phyloP scores from a whole-genome alignment of 2,797 vertebrate species.

The Sebastes trivittatus region DNA sequence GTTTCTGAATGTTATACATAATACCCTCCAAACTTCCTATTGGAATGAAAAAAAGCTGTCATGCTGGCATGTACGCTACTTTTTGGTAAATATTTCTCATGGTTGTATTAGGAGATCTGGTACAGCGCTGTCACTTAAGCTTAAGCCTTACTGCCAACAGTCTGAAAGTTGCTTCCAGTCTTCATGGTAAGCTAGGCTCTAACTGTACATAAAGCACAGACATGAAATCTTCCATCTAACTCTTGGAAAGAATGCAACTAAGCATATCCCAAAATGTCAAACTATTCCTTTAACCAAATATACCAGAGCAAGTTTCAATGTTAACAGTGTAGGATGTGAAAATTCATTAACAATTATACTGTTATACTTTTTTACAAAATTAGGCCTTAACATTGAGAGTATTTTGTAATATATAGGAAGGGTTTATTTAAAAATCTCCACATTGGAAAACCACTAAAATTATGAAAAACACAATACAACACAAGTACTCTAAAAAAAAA shows the following conservation, averaged over 20 bases:
- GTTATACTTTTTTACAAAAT: background rate
- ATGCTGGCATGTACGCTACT: background rate
- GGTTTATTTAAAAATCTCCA: background rate
- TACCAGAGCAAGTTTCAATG: background rate
- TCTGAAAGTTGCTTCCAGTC: background rate
- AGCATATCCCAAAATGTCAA: background rate
- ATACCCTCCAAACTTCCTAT: background rate
- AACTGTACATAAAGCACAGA: background rate
- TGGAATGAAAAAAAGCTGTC: background rate
- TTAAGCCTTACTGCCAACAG: background rate
- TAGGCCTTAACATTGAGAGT: background rate
- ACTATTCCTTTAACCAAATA: background rate
- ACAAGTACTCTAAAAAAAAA: background rate
- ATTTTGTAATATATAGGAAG: background rate
- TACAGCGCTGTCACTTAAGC: background rate
- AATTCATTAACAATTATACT: background rate
- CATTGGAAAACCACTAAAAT: slow-evolving; percentile 8
- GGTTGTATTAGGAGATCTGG: background rate
- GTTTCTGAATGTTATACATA: background rate
- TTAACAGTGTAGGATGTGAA: background rate
- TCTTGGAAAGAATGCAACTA: background rate
- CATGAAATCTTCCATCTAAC: background rate
- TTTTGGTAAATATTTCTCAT: background rate
- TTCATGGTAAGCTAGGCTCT: background rate
- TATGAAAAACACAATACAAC: background rate